Base-by-base conservation (phyloP, 2,888 invertebrate species). In the Timema podura region DNA sequence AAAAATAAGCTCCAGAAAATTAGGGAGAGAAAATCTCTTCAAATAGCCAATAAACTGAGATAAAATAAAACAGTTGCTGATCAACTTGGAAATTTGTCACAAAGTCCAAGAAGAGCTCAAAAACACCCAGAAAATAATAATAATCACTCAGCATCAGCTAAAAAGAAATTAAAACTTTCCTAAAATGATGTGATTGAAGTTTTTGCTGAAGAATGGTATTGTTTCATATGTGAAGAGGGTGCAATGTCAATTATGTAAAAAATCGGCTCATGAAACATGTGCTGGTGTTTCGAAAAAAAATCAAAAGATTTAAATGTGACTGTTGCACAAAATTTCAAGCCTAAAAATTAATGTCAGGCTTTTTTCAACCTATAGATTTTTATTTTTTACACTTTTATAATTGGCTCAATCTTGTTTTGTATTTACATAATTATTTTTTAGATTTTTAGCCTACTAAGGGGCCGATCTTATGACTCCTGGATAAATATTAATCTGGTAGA, bases 181-280 rank as follows among this genome's bases (percentile, higher is more conserved):
- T 7, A 6, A 13, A 47, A 59, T 30, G 44, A 59, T 44, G 47
- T 59, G 6, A 15, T 16, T n/a, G 47, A 68, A 47, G 48, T 59
- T 15, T 10, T 7, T 2, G 46, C 46, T n/a, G 5, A 48, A 2
- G 5, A 57, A 0, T 68, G 64, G 49, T 44, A 44, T 11, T 48
- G 48, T 47, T 61, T 68, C 44, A 16, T 68, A 30, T 68, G 64
- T 68, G 46, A 30, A 8, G 47, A 57, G 15, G 68, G 47, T 59
- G 15, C 45, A 47, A 15, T 68, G 68, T 15, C 13, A 47, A 6
- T 7, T 5, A 15, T 68, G 68, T 57, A 13, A 46, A 44, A 57
- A 68, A 11, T 68, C 59, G 68, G 61, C 15, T 10, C 68, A 59
- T 59, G 68, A 59, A 47, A 9, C 11, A 16, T 68, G 68, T 68